Percentiles rank a stretch among this genome's conserved stretches.
Conservation (phyloP, 2,888 invertebrate species). For the Drosophila picticornis region DNA sequence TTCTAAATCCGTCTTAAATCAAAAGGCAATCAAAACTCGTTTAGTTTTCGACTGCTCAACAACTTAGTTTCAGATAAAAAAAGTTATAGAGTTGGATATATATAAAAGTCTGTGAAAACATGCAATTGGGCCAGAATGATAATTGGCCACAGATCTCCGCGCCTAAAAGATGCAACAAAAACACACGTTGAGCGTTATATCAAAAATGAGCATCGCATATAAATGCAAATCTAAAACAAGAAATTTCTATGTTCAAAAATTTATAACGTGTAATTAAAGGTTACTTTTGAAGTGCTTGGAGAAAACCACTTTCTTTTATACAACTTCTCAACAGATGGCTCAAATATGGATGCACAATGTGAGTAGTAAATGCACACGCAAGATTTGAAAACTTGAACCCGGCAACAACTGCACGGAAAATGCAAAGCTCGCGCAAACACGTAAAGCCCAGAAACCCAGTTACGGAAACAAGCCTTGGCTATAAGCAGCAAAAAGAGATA, state of each 20-base stretch:
- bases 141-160: neutral
- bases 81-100: neutral
- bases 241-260: too few species aligned
- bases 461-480: neutral
- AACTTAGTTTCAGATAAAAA: too few species aligned
- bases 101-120: neutral
- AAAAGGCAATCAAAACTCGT: neutral
- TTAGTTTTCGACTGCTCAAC: neutral
- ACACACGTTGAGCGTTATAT: neutral
- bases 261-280: neutral
- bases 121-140: neutral
- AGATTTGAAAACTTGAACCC: neutral
- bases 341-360: neutral
- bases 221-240: neutral
- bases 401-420: neutral
- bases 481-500: neutral
- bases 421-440: neutral
- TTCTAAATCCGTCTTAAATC: neutral
- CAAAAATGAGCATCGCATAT: neutral
- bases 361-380: neutral
- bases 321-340: neutral
- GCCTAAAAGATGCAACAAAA: conserved; percentile 8
- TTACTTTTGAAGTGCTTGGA: too few species aligned
- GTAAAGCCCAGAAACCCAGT: too few species aligned
- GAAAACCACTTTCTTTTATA: neutral